A percentile compares a stretch with the other conserved stretches of the same genome.
Evolutionary conservation across 1,140 invertebrate species (phyloP).

Genomic region (Diprion similis): DNA sequence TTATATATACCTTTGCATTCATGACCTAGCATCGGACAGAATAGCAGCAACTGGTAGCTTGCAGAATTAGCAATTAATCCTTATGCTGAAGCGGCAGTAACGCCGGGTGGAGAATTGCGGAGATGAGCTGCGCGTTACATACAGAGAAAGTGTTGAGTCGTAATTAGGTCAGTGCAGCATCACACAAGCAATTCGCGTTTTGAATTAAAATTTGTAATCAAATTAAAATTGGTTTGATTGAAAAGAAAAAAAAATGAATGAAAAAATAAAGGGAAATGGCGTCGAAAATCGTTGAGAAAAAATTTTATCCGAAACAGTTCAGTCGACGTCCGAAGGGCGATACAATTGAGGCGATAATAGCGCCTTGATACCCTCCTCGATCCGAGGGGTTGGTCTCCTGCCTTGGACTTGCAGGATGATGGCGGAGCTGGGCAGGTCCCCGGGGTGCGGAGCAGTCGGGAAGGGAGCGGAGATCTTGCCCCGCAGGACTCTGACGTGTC

Average conservation of each 20-base stretch:
- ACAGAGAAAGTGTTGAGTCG: too few relatives aligned
- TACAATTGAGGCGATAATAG: conserved; percentile 38
- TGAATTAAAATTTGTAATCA: too few relatives aligned
- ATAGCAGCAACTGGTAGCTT: conserved; percentile 51
- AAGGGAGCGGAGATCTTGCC: conserved; percentile 3
- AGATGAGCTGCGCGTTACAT: too few relatives aligned
- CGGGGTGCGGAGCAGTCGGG: neutral
- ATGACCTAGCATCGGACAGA: neutral
- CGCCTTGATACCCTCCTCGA: conserved; percentile 36
- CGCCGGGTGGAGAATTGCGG: conserved; percentile 17
- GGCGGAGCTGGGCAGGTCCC: neutral
- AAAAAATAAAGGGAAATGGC: too few relatives aligned
- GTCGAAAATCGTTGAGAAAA: too few relatives aligned
- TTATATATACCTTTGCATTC: too few relatives aligned
- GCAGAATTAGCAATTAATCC: conserved; percentile 56
- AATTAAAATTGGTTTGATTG: too few relatives aligned
- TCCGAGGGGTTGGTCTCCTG: conserved; percentile 20
- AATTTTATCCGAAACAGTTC: neutral
- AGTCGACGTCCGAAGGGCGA: neutral
- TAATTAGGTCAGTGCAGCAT: too few relatives aligned
- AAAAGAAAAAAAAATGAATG: too few relatives aligned
- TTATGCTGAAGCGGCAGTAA: conserved; percentile 28
- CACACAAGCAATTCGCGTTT: too few relatives aligned
- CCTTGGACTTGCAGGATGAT: neutral
- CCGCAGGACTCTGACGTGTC: conserved; percentile 15